These are phyloP conservation scores for Alsophila aescularia DNA, from an alignment of 2,888 invertebrate genomes.

Conservation along the genomic window DNA sequence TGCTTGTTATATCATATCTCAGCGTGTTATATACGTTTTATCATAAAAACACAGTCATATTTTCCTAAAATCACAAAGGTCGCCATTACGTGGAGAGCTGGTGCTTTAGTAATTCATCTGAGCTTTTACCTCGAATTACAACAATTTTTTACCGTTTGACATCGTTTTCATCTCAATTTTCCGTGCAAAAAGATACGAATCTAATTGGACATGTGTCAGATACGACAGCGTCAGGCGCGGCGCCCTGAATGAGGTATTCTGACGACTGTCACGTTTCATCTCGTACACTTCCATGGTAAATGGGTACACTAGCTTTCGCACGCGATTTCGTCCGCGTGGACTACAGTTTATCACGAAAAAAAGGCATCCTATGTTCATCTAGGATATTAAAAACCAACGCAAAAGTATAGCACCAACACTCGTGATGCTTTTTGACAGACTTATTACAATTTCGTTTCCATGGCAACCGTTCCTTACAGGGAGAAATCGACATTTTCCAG, in stretches of 20 bases:
- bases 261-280: constrained; percentile 37
- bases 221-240: constrained; percentile 42
- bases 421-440: too few relatives aligned
- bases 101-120: too few relatives aligned
- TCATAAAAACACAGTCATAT: constrained; percentile 24
- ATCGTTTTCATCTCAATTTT: constrained; percentile 42
- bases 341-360: too few relatives aligned
- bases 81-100: too few relatives aligned
- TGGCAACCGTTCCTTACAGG: too few relatives aligned
- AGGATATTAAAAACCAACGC: too few relatives aligned
- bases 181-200: constrained; percentile 43
- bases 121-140: constrained; percentile 29
- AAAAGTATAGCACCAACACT: too few relatives aligned
- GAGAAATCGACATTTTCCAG: too few relatives aligned
- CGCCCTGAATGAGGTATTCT: constrained; percentile 44
- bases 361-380: too few relatives aligned
- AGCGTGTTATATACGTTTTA: constrained; percentile 17
- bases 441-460: too few relatives aligned
- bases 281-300: constrained; percentile 20
- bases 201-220: constrained; percentile 56
- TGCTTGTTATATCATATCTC: constrained; percentile 11
- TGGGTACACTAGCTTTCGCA: too few relatives aligned
- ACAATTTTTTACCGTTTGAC: constrained; percentile 32
- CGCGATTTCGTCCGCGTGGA: too few relatives aligned
- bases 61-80: constrained; percentile 23